phyloP scores from a whole-genome alignment of 2,797 vertebrate genomes.

The Eulemur albifrons region DNA sequence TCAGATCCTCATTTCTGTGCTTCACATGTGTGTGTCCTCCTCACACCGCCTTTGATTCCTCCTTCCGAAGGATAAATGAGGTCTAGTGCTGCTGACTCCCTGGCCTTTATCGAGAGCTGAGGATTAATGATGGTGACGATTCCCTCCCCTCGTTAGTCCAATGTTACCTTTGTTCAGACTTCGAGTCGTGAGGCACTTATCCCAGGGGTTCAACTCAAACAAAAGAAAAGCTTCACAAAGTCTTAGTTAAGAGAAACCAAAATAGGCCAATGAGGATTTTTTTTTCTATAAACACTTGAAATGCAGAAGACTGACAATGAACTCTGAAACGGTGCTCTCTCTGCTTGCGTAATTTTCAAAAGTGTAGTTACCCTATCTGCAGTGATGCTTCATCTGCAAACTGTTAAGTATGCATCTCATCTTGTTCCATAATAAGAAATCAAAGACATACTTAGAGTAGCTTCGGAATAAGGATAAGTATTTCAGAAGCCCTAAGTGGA shows the following conservation, averaged over 20 bases:
- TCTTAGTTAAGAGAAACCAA: background rate
- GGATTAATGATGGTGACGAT: background rate
- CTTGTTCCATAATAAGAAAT: background rate
- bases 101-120: background rate
- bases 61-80: background rate
- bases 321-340: background rate
- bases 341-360: background rate
- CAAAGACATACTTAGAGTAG: background rate
- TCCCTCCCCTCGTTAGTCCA: background rate
- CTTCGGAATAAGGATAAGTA: background rate
- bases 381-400: background rate
- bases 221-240: background rate
- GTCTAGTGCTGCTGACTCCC: background rate
- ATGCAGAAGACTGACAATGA: background rate
- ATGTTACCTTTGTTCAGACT: background rate
- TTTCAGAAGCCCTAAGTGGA: background rate
- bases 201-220: background rate
- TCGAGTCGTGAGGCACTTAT: rapidly evolving
- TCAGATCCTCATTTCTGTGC: background rate
- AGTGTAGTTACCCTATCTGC: background rate
- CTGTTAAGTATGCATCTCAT: background rate
- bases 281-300: background rate
- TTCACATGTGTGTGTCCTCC: rapidly evolving
- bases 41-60: rapidly evolving
- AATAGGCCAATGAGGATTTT: rapidly evolving